Conservation (phyloP, 2,113 vertebrate genomes). For the Lepisosteus osseus region DNA sequence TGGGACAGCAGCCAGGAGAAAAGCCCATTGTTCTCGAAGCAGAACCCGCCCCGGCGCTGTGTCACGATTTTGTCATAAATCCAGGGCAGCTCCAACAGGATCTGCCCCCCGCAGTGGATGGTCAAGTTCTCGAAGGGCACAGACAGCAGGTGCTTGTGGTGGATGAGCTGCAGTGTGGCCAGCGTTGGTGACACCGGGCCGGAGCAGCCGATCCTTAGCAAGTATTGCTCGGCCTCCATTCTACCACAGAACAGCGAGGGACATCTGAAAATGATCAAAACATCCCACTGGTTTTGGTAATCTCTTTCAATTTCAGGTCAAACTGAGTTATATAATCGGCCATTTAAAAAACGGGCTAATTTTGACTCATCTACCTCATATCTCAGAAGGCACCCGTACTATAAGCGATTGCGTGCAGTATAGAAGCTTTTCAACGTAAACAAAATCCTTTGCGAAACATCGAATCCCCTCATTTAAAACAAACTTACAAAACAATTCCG, state of each 20-base stretch:
- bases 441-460: no score
- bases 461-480: no score
- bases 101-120: conserved; percentile 55
- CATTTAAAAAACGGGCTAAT: no score
- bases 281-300: no score
- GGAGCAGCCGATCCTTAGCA: conserved; percentile 51
- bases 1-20: conserved; percentile 63
- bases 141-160: conserved; percentile 52
- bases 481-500: no score
- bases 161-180: conserved; percentile 43
- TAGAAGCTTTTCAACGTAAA: no score
- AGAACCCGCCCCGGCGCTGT: conserved; percentile 57
- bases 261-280: no score
- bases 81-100: conserved; percentile 33
- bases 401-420: no score
- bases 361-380: no score
- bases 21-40: conserved; percentile 67
- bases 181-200: conserved; percentile 30
- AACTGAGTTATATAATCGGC: no score
- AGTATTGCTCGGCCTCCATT: conserved; percentile 57
- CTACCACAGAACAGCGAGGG: not conserved
- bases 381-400: no score
- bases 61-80: conserved; percentile 68
- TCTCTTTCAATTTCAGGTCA: no score
- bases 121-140: conserved; percentile 68